Conservation (phyloP, 1,140 invertebrate species). For the Drosophila sp. region DNA sequence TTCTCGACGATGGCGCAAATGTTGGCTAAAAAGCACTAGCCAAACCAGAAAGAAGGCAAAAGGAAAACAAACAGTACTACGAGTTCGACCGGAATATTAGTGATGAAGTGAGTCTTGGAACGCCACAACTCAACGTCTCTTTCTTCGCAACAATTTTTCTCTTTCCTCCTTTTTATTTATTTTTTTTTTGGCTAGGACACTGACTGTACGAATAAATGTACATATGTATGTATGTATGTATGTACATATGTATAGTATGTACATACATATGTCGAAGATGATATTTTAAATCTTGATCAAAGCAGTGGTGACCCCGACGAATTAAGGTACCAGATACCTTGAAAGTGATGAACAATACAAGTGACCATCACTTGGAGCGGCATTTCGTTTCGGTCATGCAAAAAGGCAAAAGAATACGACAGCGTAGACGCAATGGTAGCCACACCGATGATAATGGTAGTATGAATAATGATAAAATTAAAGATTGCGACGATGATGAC, state of each 20-base stretch:
- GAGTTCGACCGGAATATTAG: too few species aligned
- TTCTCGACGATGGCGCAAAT: slow-evolving; percentile 25
- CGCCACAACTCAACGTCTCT: too few species aligned
- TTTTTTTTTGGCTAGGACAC: not conserved
- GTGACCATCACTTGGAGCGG: not conserved
- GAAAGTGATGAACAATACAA: not conserved
- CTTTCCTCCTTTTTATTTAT: not conserved
- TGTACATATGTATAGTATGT: too few species aligned
- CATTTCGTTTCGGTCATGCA: too few species aligned
- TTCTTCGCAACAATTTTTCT: too few species aligned
- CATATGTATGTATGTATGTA: too few species aligned
- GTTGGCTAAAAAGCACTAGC: not conserved
- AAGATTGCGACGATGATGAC: not conserved
- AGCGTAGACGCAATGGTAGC: too few species aligned
- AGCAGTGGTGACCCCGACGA: not conserved
- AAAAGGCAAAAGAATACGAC: too few species aligned
- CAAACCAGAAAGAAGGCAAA: too few species aligned
- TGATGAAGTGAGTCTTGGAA: too few species aligned
- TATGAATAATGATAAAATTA: not conserved
- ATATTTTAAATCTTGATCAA: slow-evolving; percentile 40
- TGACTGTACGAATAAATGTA: too few species aligned
- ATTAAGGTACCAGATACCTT: not conserved
- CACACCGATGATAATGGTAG: not conserved
- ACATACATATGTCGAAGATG: slow-evolving; percentile 34
- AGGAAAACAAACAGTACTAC: too few species aligned